These are phyloP conservation scores for Istiophorus platypterus DNA, from an alignment of 2,113 vertebrate species.

Conservation along the genomic window DNA sequence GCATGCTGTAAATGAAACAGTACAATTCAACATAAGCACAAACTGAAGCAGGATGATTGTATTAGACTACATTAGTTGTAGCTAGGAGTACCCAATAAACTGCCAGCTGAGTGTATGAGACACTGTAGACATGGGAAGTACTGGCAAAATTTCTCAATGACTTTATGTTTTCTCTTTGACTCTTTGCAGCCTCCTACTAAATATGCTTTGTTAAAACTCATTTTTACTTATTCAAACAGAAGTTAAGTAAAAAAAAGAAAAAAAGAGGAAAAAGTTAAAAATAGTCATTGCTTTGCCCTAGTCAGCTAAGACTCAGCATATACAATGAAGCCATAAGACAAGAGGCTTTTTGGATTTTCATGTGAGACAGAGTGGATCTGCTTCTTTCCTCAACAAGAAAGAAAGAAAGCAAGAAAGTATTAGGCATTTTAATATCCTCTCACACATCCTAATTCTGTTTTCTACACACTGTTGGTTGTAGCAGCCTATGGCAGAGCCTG, in stretches of 20 bases:
- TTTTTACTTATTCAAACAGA: neutral
- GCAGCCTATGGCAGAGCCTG: slow-evolving; percentile 27
- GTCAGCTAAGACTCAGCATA: neutral
- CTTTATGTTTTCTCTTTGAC: neutral
- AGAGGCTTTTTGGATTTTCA: neutral
- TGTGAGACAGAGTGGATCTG: neutral
- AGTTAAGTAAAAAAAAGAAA: neutral
- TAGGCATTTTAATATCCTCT: neutral
- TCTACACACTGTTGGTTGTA: slow-evolving; percentile 2
- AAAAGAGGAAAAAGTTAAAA: neutral
- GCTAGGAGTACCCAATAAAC: neutral
- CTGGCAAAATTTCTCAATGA: neutral
- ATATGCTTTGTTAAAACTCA: neutral
- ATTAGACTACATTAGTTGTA: neutral
- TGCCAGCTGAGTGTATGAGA: neutral
- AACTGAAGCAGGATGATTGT: neutral
- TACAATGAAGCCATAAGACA: neutral
- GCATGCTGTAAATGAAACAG: too few relatives aligned
- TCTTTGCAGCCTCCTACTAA: neutral
- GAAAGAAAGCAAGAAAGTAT: neutral
- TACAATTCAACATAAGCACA: neutral
- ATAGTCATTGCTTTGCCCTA: slow-evolving; percentile 14
- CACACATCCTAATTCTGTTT: neutral
- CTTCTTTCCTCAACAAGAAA: neutral
- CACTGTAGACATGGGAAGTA: neutral